Base-by-base conservation (phyloP, 2,113 vertebrate genomes). In the Gopherus evgoodei region DNA sequence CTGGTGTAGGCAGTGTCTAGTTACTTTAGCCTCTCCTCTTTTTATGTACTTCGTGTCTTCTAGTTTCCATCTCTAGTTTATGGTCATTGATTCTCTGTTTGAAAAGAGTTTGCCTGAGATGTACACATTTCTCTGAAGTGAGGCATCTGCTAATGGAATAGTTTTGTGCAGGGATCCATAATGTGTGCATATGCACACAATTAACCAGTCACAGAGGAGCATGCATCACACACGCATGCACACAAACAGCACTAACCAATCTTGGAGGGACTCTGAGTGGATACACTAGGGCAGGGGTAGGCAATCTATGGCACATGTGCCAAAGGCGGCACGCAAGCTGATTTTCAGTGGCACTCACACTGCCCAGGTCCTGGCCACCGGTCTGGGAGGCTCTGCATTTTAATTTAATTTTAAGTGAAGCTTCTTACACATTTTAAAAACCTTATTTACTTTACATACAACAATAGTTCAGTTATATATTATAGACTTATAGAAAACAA, bases 181-280 rank as follows among this genome's bases (percentile, higher is more conserved):
- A 49, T 38, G 59, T 91, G 80, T 25, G 8, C 0, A 24, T 76
- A 76, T 25, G 0, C 2, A 4, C 52, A 27, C 11, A 25, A 54
- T 22, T 10, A 52, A 84, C 56, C 0, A 0, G 59, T 62, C 50
- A 29, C 38, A 42, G 35, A 42, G 49, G 62, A 21, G 4, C 76
- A 56, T 53, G 35, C 44, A 8, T 0, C 9, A 52, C 72, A 54
- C 81, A 72, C 52, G 21, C 17, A 11, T 27, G 10, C 49, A 2
- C 35, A 75, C n/a, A 75, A 31, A 35, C 31, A 65, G 62, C 29
- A n/a, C 16, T n/a, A 69, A 69, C 35, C 35, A n/a, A 19, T 69
- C 59, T 35, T 62, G 59, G 59, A 62, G 59, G 59, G 11, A 29
- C 29, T 1, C 12, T 42, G n/a, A 11, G 69, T 75, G 35, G 35